A percentile compares a stretch with the other conserved stretches of the same genome.
These are phyloP conservation scores for Zaprionus davidi DNA, from an alignment of 1,140 invertebrate genomes.

Conservation along the genomic window DNA sequence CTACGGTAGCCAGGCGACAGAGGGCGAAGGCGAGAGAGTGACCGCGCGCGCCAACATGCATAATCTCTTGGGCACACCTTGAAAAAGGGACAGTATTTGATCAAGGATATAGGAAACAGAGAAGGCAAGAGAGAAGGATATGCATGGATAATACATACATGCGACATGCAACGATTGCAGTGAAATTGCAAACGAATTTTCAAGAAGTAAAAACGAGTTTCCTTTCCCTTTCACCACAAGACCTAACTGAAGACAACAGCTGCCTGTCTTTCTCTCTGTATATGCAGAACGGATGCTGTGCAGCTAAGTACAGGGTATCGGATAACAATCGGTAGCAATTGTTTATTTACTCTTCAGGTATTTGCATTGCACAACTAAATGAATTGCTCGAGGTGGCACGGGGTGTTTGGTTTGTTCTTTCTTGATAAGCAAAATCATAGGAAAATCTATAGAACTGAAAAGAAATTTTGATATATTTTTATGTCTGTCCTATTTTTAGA, in stretches of 20 bases:
- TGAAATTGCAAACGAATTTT: constrained; percentile 58
- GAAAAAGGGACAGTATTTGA: constrained; percentile 56
- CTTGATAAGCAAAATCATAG: neutral
- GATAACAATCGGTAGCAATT: constrained; percentile 31
- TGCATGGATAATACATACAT: constrained; percentile 11
- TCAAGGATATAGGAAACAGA: constrained; percentile 33
- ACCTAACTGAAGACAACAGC: constrained; percentile 44
- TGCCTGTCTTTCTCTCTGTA: constrained; percentile 16
- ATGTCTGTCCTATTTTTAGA: too few species aligned
- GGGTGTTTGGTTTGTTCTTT: neutral
- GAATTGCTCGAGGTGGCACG: constrained; percentile 31
- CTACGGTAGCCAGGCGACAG: constrained; percentile 30
- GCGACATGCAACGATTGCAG: constrained; percentile 44
- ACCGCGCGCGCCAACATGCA: constrained; percentile 58
- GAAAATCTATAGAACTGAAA: neutral
- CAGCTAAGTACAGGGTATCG: constrained; percentile 33
- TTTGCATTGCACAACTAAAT: constrained; percentile 54
- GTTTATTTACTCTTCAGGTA: constrained; percentile 41
- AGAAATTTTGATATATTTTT: too few species aligned
- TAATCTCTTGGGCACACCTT: constrained; percentile 68
- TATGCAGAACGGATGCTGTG: constrained; percentile 49
- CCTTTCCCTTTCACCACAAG: constrained; percentile 22
- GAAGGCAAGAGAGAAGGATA: neutral
- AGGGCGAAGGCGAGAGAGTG: neutral
- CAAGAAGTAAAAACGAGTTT: constrained; percentile 32